These are phyloP conservation scores for Polypedilum vanderplanki DNA, from an alignment of 1,140 invertebrate species.

Conservation along the genomic window DNA sequence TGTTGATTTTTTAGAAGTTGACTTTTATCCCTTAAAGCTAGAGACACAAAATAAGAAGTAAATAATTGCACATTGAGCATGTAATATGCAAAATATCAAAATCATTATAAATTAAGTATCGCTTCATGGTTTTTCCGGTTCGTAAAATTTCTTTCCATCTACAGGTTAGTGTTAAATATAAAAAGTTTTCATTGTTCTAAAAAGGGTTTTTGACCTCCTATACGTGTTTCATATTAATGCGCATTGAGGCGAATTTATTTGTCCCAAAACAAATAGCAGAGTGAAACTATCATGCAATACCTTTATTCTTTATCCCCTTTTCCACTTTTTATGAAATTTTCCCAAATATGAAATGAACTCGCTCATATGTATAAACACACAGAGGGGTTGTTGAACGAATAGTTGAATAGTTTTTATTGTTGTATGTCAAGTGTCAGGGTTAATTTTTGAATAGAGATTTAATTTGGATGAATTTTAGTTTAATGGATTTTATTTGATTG, in stretches of 20 bases:
- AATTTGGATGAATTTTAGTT: no score
- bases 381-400: no score
- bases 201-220: constrained; percentile 10
- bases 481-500: no score
- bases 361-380: no score
- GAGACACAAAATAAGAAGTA: background rate
- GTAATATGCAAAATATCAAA: background rate
- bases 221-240: background rate
- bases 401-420: no score
- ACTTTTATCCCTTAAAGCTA: no score
- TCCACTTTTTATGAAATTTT: no score
- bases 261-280: background rate
- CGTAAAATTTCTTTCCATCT: background rate
- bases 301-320: no score
- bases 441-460: no score
- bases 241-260: background rate
- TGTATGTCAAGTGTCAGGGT: no score
- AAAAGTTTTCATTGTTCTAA: background rate
- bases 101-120: constrained; percentile 8
- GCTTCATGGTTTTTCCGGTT: constrained; percentile 16
- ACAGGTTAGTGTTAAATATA: constrained; percentile 4
- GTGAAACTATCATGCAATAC: background rate
- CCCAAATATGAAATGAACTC: no score
- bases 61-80: background rate
- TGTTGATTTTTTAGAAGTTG: no score